Evolutionary conservation across 2,113 vertebrate genomes (phyloP), one percentile per base, ranked within the genome.

Genomic region (Daubentonia madagascariensis): DNA sequence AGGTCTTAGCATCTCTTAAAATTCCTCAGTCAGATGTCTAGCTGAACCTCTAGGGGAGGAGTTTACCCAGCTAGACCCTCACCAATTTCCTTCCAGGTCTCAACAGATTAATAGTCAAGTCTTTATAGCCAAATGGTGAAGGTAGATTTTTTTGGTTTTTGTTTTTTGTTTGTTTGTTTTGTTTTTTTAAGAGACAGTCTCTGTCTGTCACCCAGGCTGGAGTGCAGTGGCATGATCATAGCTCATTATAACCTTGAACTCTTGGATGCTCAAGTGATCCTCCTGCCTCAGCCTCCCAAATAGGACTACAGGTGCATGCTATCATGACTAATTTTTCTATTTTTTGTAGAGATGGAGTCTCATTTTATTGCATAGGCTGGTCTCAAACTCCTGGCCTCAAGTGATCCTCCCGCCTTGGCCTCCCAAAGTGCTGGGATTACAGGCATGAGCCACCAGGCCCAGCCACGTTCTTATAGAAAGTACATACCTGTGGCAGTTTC

Each of bases 401-500:
- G n/a, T 4, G 4, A 72, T 23, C 68, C 9, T 22, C 37, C 68
- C 23, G 37, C n/a, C 22, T 72, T 72, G 68, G 68, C 20, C 17
- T 72, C 68, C 37, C n/a, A 40, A 23, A 37, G 37, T 40, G 68
- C 37, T 72, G 22, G 68, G 68, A 23, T 72, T 72, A 72, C 68
- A 72, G 37, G 68, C 2, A 4, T 40, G 22, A 72, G 20, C 68
- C 37, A 72, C 37, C 10, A 5, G 18, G 5, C 37, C 68, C 68
- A 23, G 68, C 20, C 50, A 16, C 22, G 63, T 45, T 94, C 7
- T 86, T 83, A 23, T 0, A 25, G 28, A 10, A 67, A 94, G 92
- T 52, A 92, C 98, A 13, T 99, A 99, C 99, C 99, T 99, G 99
- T 5, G 99, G 99, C 91, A 99, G 98, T 85, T 99, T 98, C 96